Evolutionary conservation across 2,113 vertebrate genomes (phyloP), one percentile per base, ranked within the genome.

Genomic region (Limanda limanda): DNA sequence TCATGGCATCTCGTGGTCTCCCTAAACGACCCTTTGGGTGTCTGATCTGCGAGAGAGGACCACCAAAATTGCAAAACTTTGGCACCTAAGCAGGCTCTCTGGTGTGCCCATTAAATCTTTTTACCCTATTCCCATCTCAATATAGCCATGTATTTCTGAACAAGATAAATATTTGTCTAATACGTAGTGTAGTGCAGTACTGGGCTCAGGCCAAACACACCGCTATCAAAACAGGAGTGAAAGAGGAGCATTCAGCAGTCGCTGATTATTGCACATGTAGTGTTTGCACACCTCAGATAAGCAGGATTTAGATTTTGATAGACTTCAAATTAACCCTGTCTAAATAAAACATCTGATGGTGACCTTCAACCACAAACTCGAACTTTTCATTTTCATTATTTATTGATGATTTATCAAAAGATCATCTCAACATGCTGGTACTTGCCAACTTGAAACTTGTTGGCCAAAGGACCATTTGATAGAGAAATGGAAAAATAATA

Each of bases 111-210:
- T 94, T 94, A 94, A 95, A 94, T 93, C 93, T 93, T 92, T 79
- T 85, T 64, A 72, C 86, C 86, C 79, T 87, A 88, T 90, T 93
- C 90, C 93, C 87, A 91, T 92, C 92, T 91, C 88, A 88, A 92
- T 91, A 92, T 93, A 93, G 92, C 90, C 86, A 54, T 69, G 71
- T 90, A 89, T 93, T 93, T 90, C 82, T 86, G 89, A 91, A 92
- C 89, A 93, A 90, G 91, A 92, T 92, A 94, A 95, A 94, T 94
- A 95, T 95, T 95, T 94, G 92, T 89, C 89, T 88, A 92, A 90
- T 93, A 83, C 89, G 87, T 89, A 79, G 88, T 93, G 91, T 89
- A 93, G 90, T 94, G 87, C 85, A 86, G 91, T 68, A 42, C 83
- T 93, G 93, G 91, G 85, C 62, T 56, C 14, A 6, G 71, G 93